A percentile compares a stretch with the other conserved stretches of the same genome.
phyloP scores from a whole-genome alignment of 2,113 vertebrate species.

The Asarcornis scutulata region DNA sequence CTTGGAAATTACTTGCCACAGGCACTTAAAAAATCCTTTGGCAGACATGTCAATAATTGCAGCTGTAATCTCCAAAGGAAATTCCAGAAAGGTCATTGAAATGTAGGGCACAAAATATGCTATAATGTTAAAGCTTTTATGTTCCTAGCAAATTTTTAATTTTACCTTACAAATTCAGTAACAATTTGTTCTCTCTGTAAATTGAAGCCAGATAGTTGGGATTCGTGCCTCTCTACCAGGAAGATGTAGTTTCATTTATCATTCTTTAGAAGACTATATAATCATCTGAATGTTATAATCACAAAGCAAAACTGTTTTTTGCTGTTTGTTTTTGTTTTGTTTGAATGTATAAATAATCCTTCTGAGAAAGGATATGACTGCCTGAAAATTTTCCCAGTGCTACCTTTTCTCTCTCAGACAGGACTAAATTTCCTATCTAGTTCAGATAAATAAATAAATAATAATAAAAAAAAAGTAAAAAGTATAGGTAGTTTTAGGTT shows the following conservation, averaged over 20 bases:
- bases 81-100: background rate
- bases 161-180: background rate
- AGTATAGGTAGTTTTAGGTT: background rate
- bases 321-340: too few species aligned
- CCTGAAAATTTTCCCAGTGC: background rate
- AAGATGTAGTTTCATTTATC: background rate
- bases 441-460: background rate
- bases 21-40: background rate
- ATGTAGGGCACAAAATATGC: background rate
- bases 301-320: background rate
- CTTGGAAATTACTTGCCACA: background rate
- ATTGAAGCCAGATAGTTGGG: background rate
- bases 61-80: background rate
- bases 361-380: background rate
- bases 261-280: background rate
- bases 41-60: background rate
- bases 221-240: background rate
- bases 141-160: background rate
- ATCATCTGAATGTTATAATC: background rate
- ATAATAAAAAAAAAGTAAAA: background rate
- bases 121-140: background rate
- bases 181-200: background rate
- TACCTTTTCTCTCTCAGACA: background rate
- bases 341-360: background rate
- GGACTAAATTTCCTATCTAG: background rate